These are phyloP conservation scores for Chrysolina oricalcia DNA, from an alignment of 2,888 invertebrate species.

Conservation along the genomic window DNA sequence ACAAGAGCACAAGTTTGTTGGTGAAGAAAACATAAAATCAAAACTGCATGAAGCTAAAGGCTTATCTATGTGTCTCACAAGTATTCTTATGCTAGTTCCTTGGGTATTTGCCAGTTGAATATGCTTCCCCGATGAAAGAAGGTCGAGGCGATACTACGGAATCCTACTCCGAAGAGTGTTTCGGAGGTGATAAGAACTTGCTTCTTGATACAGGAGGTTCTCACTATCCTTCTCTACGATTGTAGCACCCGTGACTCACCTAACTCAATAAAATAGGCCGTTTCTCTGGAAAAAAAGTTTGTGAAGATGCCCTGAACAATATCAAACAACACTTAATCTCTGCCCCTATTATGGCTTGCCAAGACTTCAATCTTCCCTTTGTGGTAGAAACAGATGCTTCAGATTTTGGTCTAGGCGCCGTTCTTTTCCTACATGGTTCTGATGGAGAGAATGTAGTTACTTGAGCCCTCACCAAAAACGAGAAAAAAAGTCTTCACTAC, in stretches of 20 bases:
- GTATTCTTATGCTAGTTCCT: no score
- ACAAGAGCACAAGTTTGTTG: no score
- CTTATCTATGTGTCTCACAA: no score
- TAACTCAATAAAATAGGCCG: slow-evolving; percentile 43
- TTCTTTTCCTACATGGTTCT: neutral
- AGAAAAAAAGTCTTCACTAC: slow-evolving; percentile 47
- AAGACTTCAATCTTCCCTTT: slow-evolving; percentile 44
- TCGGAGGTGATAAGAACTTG: slow-evolving; percentile 38
- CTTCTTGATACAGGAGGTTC: slow-evolving; percentile 51
- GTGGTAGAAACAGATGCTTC: slow-evolving; percentile 47
- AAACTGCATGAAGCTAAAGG: no score
- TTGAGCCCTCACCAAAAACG: slow-evolving; percentile 46
- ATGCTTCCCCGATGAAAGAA: no score
- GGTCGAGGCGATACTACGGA: slow-evolving; percentile 27
- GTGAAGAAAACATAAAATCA: no score
- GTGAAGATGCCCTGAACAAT: slow-evolving; percentile 44
- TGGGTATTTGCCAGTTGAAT: no score
- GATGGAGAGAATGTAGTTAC: no score
- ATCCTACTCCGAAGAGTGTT: slow-evolving; percentile 8
- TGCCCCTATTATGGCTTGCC: slow-evolving; percentile 49
- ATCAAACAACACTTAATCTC: slow-evolving; percentile 36
- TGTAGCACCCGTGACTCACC: slow-evolving; percentile 40
- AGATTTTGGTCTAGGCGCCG: slow-evolving; percentile 14
- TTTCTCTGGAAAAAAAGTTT: slow-evolving; percentile 46
- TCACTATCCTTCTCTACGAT: slow-evolving; percentile 29